Evolutionary conservation across 2,888 invertebrate species (phyloP).

Genomic region (Leptinotarsa haldemani): DNA sequence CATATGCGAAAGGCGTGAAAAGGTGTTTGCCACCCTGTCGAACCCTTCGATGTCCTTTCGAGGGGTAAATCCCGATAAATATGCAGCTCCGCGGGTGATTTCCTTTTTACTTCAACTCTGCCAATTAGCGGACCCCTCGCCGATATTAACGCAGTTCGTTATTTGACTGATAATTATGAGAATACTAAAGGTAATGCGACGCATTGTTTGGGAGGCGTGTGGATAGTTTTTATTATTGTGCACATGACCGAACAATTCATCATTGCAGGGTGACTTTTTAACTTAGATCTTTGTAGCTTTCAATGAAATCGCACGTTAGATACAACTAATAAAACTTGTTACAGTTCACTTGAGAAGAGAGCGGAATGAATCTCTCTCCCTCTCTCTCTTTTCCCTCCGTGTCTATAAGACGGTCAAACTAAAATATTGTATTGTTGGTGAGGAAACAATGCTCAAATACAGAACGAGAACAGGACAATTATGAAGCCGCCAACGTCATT

Average conservation of each 20-base stretch:
- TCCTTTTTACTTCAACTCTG: constrained; percentile 37
- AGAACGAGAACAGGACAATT: no score
- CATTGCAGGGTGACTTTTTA: constrained; percentile 7
- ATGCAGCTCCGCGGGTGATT: constrained; percentile 38
- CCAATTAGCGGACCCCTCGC: constrained; percentile 44
- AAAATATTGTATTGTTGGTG: no score
- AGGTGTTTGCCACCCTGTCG: constrained; percentile 37
- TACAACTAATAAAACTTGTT: background rate
- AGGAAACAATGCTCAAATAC: no score
- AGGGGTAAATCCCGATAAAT: constrained; percentile 37
- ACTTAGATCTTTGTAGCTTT: background rate
- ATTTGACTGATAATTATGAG: constrained; percentile 36
- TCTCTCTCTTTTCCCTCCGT: no score
- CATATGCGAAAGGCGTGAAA: constrained; percentile 45
- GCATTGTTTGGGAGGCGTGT: constrained; percentile 29
- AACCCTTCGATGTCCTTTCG: constrained; percentile 31
- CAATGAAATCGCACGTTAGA: background rate
- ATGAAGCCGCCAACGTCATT: no score
- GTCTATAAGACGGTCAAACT: no score
- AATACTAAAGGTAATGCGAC: constrained; percentile 25
- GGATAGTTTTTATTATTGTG: constrained; percentile 15
- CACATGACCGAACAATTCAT: background rate
- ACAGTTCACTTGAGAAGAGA: no score
- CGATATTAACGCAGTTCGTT: constrained; percentile 39
- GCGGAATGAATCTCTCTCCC: no score